phyloP scores from a whole-genome alignment of 2,888 invertebrate genomes.

The Pharmacophagus antenor region DNA sequence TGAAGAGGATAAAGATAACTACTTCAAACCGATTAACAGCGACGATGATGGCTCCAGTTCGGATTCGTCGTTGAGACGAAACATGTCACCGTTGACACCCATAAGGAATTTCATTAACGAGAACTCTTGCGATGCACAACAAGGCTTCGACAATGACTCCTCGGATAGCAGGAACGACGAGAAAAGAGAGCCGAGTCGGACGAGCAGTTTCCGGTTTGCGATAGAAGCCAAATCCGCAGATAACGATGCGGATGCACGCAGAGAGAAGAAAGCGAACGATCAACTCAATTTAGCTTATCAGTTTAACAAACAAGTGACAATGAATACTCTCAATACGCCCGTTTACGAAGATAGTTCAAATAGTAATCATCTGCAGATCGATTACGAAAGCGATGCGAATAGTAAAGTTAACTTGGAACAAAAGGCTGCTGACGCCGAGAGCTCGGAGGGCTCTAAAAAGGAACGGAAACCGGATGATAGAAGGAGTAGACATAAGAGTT shows the following conservation, averaged over 20 bases:
- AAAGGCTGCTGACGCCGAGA: slow-evolving; percentile 59
- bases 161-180: slow-evolving; percentile 50
- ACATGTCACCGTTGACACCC: slow-evolving; percentile 74
- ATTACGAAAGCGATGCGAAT: slow-evolving; percentile 74
- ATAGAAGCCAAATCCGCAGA: slow-evolving; percentile 64
- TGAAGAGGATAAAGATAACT: slow-evolving; percentile 49
- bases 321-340: slow-evolving; percentile 64
- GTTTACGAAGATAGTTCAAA: slow-evolving; percentile 73
- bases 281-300: slow-evolving; percentile 56
- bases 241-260: slow-evolving; percentile 47
- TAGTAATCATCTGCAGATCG: slow-evolving; percentile 68
- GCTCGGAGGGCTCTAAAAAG: slow-evolving; percentile 59
- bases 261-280: slow-evolving; percentile 59
- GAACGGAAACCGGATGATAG: slow-evolving; percentile 60
- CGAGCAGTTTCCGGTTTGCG: slow-evolving; percentile 62
- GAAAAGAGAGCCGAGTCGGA: slow-evolving; percentile 55
- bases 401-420: slow-evolving; percentile 65
- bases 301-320: slow-evolving; percentile 65
- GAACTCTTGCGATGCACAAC: slow-evolving; percentile 74
- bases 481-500: slow-evolving; percentile 62
- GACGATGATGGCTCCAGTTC: slow-evolving; percentile 70
- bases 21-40: slow-evolving; percentile 61
- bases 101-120: slow-evolving; percentile 73
- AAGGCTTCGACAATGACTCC: slow-evolving; percentile 66
- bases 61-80: slow-evolving; percentile 65